Evolutionary conservation across 2,113 vertebrate genomes (phyloP).

Genomic region (Menura novaehollandiae): DNA sequence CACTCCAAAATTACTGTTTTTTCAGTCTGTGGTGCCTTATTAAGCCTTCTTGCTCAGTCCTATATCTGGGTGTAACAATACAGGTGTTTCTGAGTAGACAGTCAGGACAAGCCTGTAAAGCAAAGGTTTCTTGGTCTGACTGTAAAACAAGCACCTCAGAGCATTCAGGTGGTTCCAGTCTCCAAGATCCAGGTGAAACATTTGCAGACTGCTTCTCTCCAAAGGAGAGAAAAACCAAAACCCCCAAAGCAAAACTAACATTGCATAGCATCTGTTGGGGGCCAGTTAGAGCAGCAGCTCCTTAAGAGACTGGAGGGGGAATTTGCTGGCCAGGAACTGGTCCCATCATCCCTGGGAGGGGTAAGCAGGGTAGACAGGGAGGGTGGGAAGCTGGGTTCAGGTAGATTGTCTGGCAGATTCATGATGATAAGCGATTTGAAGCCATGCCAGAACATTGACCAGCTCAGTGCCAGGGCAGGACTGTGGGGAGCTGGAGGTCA

Average conservation of each 20-base stretch:
- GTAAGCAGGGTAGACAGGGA: background rate
- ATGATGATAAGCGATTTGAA: background rate
- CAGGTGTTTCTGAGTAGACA: background rate
- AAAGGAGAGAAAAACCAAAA: background rate
- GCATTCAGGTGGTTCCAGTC: background rate
- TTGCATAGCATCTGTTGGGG: background rate
- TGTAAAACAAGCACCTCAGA: background rate
- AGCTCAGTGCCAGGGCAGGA: background rate
- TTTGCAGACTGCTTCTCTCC: background rate
- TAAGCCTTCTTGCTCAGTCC: background rate
- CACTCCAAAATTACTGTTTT: background rate
- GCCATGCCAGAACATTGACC: background rate
- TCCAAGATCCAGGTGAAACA: background rate
- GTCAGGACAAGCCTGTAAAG: background rate
- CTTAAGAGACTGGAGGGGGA: background rate
- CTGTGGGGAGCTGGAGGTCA: background rate
- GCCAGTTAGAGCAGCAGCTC: background rate
- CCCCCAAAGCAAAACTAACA: background rate
- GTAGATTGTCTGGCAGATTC: background rate
- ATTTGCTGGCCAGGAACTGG: background rate
- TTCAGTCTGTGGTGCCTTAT: fast-evolving
- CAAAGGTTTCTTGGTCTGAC: background rate
- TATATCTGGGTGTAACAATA: background rate
- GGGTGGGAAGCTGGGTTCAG: background rate
- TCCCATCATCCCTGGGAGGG: background rate